Evolutionary conservation across 2,888 invertebrate species (phyloP), one percentile per base, ranked within the genome.

Genomic region (Anticlea derivata): DNA sequence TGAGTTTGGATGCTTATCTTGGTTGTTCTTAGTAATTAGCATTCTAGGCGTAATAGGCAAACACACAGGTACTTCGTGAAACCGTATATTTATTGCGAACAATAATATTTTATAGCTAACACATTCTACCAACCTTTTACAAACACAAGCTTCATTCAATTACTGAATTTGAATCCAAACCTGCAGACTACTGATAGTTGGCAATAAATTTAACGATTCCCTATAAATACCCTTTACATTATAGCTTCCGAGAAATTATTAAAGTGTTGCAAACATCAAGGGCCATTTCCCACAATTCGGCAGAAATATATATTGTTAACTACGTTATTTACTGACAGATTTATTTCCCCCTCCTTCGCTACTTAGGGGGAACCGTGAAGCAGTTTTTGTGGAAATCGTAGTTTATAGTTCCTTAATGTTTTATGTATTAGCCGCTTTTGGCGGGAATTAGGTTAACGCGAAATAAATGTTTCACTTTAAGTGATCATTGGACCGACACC

Each of bases 311-410:
- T 77, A 79, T 78, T 73, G 77, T 74, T 83, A 84, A 83, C 80
- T 73, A 73, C 65, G 73, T 80, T 83, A 83, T 83, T 82, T 82
- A 80, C 70, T 65, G 68, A 63, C 61, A 70, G 79, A 82, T 84
- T 81, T 80, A 83, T 82, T 77, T 75, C 67, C 70, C 70, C 62
- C 58, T 43, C 29, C 43, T 48, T 48, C 17, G 43, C 48, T 46
- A 78, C 77, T 75, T 72, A 49, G 58, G 78, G 79, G 80, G 72
- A 41, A 40, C 46, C 33, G 47, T 45, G 50, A 43, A 53, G 44
- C 45, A 58, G 54, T 58, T 61, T 60, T 58, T 59, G 55, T 55
- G 57, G 56, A 61, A 60, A 63, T 60, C 51, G 58, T 63, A 61
- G 57, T 66, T 64, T 66, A 66, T 63, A 63, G 61, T 61, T 60